Conservation (phyloP, 2,888 invertebrate genomes). For the Mycalesis mineus region DNA sequence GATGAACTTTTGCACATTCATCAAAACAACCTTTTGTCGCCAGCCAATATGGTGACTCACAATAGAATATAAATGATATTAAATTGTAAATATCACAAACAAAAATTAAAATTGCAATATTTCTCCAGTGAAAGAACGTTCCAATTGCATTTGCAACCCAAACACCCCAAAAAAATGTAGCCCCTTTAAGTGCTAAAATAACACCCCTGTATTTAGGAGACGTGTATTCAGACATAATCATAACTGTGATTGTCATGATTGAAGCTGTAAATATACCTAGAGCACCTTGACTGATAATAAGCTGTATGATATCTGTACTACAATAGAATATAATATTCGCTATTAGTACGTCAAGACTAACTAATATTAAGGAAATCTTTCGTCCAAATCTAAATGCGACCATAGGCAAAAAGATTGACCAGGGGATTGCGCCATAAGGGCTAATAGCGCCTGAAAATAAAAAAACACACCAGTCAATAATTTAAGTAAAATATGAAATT, state of each 20-base stretch:
- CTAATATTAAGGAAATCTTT: not conserved
- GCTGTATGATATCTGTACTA: constrained; percentile 1
- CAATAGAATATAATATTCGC: constrained; percentile 10
- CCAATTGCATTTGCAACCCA: constrained; percentile 32
- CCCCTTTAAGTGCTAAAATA: constrained; percentile 26
- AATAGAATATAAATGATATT: constrained; percentile 21
- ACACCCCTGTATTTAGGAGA: constrained; percentile 27
- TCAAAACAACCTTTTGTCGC: constrained; percentile 26
- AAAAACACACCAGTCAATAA: not conserved
- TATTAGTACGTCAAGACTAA: not conserved
- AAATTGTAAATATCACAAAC: constrained; percentile 23
- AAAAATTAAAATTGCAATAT: constrained; percentile 23
- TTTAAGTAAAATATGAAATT: too few relatives aligned
- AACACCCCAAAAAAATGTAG: constrained; percentile 26
- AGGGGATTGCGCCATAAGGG: not conserved
- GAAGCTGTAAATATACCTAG: constrained; percentile 14
- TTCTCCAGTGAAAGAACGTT: constrained; percentile 30
- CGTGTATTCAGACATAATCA: constrained; percentile 26
- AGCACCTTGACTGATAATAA: constrained; percentile 15
- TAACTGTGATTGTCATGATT: constrained; percentile 9
- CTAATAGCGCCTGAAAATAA: constrained; percentile 9
- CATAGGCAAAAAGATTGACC: constrained; percentile 6
- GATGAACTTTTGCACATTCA: constrained; percentile 25
- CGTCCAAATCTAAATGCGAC: constrained; percentile 1
- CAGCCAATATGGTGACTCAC: constrained; percentile 30